These are phyloP conservation scores for Solen grandis DNA, from an alignment of 1,140 invertebrate genomes.

Conservation along the genomic window DNA sequence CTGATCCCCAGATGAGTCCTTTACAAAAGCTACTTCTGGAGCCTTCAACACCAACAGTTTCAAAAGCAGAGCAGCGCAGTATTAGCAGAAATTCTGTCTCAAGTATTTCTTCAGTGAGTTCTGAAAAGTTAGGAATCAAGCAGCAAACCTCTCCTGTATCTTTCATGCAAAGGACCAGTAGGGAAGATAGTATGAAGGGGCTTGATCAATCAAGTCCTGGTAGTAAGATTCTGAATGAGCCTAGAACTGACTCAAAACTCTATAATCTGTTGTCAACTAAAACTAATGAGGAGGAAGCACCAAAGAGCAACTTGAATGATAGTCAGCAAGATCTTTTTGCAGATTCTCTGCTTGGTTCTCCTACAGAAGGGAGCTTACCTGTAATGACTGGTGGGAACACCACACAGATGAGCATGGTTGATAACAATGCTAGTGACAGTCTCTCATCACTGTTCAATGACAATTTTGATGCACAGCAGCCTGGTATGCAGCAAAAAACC, in stretches of 20 bases:
- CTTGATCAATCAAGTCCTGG: constrained; percentile 3
- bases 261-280: constrained; percentile 22
- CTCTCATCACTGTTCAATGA: constrained; percentile 35
- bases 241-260: background rate
- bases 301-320: constrained; percentile 8
- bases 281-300: background rate
- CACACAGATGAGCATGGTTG: background rate
- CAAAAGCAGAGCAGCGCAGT: constrained; percentile 13
- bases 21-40: constrained; percentile 38
- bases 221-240: background rate
- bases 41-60: background rate
- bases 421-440: constrained; percentile 22
- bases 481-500: background rate
- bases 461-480: background rate
- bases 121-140: background rate
- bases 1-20: constrained; percentile 31
- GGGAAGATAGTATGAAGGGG: background rate
- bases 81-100: constrained; percentile 17
- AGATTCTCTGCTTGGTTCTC: constrained; percentile 20
- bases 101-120: constrained; percentile 13
- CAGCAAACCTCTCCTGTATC: background rate
- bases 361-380: background rate
- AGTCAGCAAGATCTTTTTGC: constrained; percentile 55
- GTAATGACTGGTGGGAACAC: background rate
- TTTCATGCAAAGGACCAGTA: background rate